phyloP scores from a whole-genome alignment of 2,797 vertebrate species.

The Hippopotamyrus pictus region DNA sequence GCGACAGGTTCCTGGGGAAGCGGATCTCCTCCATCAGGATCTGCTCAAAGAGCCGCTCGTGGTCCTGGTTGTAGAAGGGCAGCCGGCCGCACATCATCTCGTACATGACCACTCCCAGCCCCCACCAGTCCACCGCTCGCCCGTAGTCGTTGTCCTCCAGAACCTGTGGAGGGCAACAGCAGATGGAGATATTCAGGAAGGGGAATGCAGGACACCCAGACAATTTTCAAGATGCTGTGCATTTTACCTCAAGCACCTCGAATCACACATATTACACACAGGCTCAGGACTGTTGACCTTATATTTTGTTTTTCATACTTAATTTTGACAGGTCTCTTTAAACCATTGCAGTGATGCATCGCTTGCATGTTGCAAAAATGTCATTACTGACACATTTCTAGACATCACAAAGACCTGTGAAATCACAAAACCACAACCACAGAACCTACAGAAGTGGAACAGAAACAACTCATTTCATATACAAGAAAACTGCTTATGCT shows the following conservation, averaged over 20 bases:
- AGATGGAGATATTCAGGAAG: not conserved
- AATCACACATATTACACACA: not conserved
- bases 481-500: not conserved
- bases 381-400: too few relatives aligned
- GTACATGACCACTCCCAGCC: conserved; percentile 91
- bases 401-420: not conserved
- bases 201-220: too few relatives aligned
- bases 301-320: not conserved
- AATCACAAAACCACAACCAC: not conserved
- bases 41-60: conserved; percentile 89
- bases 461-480: not conserved
- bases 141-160: conserved; percentile 93
- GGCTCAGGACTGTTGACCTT: not conserved
- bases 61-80: conserved; percentile 95
- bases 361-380: not conserved
- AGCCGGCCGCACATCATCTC: conserved; percentile 95
- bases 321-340: not conserved
- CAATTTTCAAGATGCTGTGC: not conserved
- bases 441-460: not conserved
- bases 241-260: not conserved
- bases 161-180: conserved; percentile 57
- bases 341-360: not conserved
- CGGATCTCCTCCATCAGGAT: conserved; percentile 95
- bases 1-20: conserved; percentile 81
- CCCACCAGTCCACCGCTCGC: conserved; percentile 94